phyloP scores from a whole-genome alignment of 2,113 vertebrate genomes.

The Mola mola region DNA sequence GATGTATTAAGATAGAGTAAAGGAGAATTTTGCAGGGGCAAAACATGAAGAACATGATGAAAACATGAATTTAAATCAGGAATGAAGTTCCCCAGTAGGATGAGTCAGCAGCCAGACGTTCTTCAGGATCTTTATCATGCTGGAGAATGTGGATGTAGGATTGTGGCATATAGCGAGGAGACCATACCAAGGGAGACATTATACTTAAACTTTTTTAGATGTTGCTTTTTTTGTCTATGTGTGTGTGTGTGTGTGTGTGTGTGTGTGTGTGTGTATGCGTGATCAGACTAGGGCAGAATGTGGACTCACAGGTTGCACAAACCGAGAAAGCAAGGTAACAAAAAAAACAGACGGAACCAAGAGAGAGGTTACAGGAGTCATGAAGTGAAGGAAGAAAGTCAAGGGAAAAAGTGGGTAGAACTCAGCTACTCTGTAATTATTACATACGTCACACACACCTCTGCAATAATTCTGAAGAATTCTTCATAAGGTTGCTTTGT shows the following conservation, averaged over 20 bases:
- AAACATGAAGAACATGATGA: no score
- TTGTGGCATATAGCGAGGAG: neutral
- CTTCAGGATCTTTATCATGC: conserved; percentile 11
- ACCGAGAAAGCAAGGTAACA: conserved; percentile 17
- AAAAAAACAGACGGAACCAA: conserved; percentile 1
- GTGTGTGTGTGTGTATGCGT: no score
- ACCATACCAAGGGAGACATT: no score
- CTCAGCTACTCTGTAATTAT: conserved; percentile 30
- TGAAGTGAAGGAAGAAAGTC: conserved; percentile 4
- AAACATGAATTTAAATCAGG: no score
- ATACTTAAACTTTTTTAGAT: conserved; percentile 38
- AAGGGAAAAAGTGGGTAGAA: neutral
- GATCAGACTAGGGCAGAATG: conserved; percentile 13
- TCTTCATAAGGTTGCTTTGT: conserved; percentile 7
- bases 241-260: no score
- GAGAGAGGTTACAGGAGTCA: conserved; percentile 9
- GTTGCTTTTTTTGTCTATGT: conserved; percentile 5
- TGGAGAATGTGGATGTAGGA: conserved; percentile 7
- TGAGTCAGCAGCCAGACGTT: no score
- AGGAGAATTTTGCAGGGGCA: no score
- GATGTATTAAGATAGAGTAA: no score
- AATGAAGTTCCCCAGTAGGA: no score
- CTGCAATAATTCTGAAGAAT: conserved; percentile 25
- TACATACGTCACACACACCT: conserved; percentile 3
- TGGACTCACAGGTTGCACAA: conserved; percentile 8